Percentiles rank a stretch among this genome's conserved stretches.
Evolutionary conservation across 2,797 vertebrate species (phyloP).

Genomic region (Lacerta bilineata): DNA sequence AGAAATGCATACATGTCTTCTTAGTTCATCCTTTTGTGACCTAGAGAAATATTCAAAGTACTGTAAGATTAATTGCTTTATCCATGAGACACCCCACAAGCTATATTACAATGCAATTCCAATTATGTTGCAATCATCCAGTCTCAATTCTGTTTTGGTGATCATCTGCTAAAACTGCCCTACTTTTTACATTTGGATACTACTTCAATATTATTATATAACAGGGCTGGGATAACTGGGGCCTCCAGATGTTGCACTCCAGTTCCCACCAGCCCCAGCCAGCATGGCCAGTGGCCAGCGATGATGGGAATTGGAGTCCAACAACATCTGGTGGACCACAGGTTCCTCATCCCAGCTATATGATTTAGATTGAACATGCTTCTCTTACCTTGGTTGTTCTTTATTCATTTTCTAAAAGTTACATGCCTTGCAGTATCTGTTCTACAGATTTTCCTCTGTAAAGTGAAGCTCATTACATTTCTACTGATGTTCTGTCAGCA

Average conservation of each 20-base stretch:
- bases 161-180: neutral
- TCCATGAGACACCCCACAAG: neutral
- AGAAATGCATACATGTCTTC: neutral
- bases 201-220: neutral
- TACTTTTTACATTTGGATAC: neutral
- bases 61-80: neutral
- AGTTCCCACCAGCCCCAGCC: no score
- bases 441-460: conserved; percentile 59
- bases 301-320: no score
- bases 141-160: neutral
- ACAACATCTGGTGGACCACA: no score
- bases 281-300: no score
- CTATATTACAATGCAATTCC: neutral
- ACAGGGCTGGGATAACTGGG: no score
- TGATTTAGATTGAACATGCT: neutral
- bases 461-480: conserved; percentile 68
- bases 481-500: conserved; percentile 65
- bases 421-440: conserved; percentile 33
- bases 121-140: neutral
- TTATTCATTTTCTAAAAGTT: conserved; percentile 33
- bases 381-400: conserved; percentile 38
- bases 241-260: no score
- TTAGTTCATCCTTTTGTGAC: neutral
- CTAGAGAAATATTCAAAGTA: neutral
- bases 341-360: neutral